Evolutionary conservation across 2,797 vertebrate genomes (phyloP).

Genomic region (Alosa sapidissima): DNA sequence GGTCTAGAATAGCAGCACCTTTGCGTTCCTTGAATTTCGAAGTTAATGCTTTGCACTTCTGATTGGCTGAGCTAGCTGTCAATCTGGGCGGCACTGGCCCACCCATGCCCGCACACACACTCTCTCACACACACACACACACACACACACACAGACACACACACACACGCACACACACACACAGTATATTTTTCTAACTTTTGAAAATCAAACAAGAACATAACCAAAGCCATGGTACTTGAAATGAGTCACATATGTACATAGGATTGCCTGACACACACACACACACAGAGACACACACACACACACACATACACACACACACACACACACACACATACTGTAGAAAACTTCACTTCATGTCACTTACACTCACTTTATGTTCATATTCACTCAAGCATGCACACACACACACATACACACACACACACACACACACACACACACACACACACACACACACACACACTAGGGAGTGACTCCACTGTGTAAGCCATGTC

Average conservation of each 20-base stretch:
- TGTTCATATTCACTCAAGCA: slow-evolving; percentile 25
- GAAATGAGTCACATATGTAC: neutral
- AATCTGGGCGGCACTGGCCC: neutral
- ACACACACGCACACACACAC: too few relatives aligned
- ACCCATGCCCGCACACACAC: slow-evolving; percentile 16
- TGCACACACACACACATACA: slow-evolving; percentile 36
- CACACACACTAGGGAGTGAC: slow-evolving; percentile 37
- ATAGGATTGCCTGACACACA: neutral
- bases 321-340: slow-evolving; percentile 38
- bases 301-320: neutral
- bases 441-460: slow-evolving; percentile 32
- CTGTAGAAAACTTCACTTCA: neutral
- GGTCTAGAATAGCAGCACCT: too few relatives aligned
- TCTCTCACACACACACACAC: neutral
- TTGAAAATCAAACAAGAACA: neutral
- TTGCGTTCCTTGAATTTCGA: too few relatives aligned
- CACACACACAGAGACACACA: neutral
- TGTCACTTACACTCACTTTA: neutral
- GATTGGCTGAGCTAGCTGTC: neutral
- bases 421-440: slow-evolving; percentile 28
- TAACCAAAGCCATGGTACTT: neutral
- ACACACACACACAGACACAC: neutral
- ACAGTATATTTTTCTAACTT: neutral
- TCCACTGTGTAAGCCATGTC: slow-evolving; percentile 62
- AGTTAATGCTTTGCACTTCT: too few relatives aligned